phyloP scores from a whole-genome alignment of 2,797 vertebrate genomes.

The Sebastes cheni region DNA sequence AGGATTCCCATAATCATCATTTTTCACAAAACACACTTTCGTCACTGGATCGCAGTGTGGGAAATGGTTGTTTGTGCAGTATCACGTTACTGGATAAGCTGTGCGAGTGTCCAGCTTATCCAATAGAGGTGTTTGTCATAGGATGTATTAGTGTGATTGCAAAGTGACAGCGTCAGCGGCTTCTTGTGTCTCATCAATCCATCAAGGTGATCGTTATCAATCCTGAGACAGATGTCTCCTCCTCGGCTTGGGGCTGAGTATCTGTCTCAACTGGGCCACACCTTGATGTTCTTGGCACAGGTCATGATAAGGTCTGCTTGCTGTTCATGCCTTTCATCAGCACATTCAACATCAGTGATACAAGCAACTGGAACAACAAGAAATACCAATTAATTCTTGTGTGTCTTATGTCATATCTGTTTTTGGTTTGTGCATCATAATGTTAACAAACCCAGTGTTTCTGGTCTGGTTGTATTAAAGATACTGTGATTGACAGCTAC shows the following conservation, averaged over 20 bases:
- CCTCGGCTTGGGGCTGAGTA: background rate
- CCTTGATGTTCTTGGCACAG: background rate
- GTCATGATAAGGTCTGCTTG: background rate
- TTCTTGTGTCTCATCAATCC: background rate
- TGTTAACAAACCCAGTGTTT: background rate
- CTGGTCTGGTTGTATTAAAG: background rate
- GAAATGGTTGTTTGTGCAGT: background rate
- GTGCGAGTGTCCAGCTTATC: slow-evolving; percentile 4
- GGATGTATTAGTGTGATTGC: background rate
- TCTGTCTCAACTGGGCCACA: background rate
- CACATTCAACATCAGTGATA: background rate
- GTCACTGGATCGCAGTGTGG: background rate
- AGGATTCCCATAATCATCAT: background rate
- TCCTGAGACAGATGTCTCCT: background rate
- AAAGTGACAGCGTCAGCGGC: background rate
- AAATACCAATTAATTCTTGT: background rate
- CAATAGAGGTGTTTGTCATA: background rate
- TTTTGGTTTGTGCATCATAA: background rate
- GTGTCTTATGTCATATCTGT: background rate
- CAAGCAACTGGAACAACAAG: background rate
- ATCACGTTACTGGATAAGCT: background rate
- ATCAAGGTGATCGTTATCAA: background rate
- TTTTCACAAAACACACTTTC: background rate
- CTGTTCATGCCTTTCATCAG: background rate
- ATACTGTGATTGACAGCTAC: background rate